phyloP scores from a whole-genome alignment of 1,140 invertebrate species.

The Neuroterus valhalla region DNA sequence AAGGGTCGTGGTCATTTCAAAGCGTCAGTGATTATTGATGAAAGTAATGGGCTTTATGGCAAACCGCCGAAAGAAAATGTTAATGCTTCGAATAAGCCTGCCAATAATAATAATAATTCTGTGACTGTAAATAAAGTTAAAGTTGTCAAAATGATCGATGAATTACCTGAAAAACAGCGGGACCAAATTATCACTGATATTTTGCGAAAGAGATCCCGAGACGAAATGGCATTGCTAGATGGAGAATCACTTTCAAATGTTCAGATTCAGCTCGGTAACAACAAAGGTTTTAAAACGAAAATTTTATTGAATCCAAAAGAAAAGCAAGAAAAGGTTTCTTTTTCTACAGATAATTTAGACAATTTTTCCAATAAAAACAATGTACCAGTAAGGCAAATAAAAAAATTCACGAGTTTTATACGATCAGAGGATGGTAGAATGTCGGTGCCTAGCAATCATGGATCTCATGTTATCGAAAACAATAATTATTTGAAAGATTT shows the following conservation, averaged over 20 bases:
- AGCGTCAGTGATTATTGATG: not conserved
- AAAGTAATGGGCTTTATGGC: not conserved
- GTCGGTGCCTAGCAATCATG: constrained; percentile 1
- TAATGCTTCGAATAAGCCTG: no score
- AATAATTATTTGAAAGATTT: not conserved
- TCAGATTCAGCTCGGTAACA: not conserved
- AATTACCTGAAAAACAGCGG: not conserved
- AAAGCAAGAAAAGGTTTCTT: not conserved
- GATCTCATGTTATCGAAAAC: not conserved
- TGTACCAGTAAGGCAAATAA: constrained; percentile 2
- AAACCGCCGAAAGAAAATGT: no score
- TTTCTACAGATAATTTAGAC: not conserved
- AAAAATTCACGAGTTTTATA: constrained; percentile 13
- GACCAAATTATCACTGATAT: not conserved
- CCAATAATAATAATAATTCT: not conserved
- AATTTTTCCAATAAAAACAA: not conserved
- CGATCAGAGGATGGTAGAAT: not conserved
- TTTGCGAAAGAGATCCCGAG: not conserved
- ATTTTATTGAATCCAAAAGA: not conserved
- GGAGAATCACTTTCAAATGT: not conserved
- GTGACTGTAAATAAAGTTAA: not conserved
- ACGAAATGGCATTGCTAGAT: not conserved
- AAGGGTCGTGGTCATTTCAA: not conserved
- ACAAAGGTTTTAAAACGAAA: not conserved
- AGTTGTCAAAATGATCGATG: not conserved